These are phyloP conservation scores for Ophion costatus DNA, from an alignment of 2,888 invertebrate genomes.

Conservation along the genomic window DNA sequence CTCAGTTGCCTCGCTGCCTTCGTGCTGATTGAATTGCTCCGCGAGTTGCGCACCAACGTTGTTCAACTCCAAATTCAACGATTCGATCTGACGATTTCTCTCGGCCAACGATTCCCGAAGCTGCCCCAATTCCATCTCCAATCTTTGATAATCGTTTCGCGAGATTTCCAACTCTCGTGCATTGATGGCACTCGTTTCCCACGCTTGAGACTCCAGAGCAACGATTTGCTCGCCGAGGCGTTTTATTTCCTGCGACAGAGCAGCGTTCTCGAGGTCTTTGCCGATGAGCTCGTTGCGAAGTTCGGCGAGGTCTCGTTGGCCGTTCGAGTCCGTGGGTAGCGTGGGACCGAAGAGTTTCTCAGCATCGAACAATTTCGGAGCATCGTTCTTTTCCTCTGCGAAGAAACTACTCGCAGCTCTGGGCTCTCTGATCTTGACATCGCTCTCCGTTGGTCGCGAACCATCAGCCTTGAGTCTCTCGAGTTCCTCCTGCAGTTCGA, in stretches of 20 bases:
- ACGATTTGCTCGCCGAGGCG: constrained; percentile 58
- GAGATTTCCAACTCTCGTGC: constrained; percentile 50
- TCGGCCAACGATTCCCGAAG: constrained; percentile 57
- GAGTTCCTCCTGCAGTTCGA: constrained; percentile 66
- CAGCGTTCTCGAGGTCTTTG: constrained; percentile 43
- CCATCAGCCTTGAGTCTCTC: constrained; percentile 65
- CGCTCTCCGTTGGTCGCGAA: neutral
- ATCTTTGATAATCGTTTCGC: constrained; percentile 45
- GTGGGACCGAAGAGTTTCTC: constrained; percentile 75
- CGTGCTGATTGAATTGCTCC: constrained; percentile 47
- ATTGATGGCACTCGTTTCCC: constrained; percentile 46
- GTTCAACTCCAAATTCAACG: constrained; percentile 66
- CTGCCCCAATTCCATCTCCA: constrained; percentile 60
- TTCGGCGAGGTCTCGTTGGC: constrained; percentile 57
- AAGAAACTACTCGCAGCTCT: constrained; percentile 22
- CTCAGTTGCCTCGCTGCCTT: constrained; percentile 47
- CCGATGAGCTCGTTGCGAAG: constrained; percentile 47
- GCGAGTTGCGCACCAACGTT: constrained; percentile 56
- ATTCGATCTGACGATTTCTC: constrained; percentile 65
- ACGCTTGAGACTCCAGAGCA: constrained; percentile 59
- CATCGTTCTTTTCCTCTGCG: constrained; percentile 48
- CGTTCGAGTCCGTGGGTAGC: constrained; percentile 42
- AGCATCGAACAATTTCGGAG: constrained; percentile 76
- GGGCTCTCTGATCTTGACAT: neutral
- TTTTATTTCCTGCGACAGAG: constrained; percentile 63